phyloP scores from a whole-genome alignment of 2,113 vertebrate genomes.

The Pholis gunnellus region DNA sequence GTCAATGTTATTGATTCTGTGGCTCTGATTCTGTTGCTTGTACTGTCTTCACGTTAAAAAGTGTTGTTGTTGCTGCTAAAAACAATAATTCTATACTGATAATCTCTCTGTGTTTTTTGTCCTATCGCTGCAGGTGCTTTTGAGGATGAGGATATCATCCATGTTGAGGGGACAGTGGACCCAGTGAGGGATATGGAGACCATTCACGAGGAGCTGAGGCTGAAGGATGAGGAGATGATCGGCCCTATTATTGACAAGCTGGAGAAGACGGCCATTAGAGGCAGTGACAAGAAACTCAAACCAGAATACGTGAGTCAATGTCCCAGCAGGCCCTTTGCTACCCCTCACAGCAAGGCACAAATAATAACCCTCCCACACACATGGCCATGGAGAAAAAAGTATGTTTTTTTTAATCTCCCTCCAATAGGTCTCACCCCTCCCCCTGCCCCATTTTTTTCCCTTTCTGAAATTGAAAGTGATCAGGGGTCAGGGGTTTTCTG shows the following conservation, averaged over 20 bases:
- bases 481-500: conserved; percentile 84
- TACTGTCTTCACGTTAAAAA: neutral
- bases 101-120: conserved; percentile 48
- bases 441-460: conserved; percentile 74
- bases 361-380: conserved; percentile 83
- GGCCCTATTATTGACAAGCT: conserved; percentile 95
- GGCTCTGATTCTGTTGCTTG: conserved; percentile 20
- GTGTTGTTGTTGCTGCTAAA: conserved; percentile 7
- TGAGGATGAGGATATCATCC: conserved; percentile 98
- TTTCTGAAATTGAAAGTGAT: conserved; percentile 83
- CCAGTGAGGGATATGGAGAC: conserved; percentile 93
- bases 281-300: conserved; percentile 94
- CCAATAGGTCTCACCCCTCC: conserved; percentile 71
- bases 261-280: conserved; percentile 93
- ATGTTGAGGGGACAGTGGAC: conserved; percentile 95
- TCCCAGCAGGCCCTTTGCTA: conserved; percentile 77
- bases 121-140: conserved; percentile 85
- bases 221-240: conserved; percentile 96
- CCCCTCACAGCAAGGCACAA: conserved; percentile 79
- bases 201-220: conserved; percentile 93
- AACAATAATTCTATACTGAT: conserved; percentile 16
- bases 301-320: conserved; percentile 96
- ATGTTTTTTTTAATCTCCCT: conserved; percentile 76
- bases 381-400: conserved; percentile 69
- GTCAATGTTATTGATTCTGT: conserved; percentile 68